Percentiles rank a stretch among this genome's conserved stretches.
Evolutionary conservation across 2,797 vertebrate species (phyloP).

Genomic region (Characodon lateralis): DNA sequence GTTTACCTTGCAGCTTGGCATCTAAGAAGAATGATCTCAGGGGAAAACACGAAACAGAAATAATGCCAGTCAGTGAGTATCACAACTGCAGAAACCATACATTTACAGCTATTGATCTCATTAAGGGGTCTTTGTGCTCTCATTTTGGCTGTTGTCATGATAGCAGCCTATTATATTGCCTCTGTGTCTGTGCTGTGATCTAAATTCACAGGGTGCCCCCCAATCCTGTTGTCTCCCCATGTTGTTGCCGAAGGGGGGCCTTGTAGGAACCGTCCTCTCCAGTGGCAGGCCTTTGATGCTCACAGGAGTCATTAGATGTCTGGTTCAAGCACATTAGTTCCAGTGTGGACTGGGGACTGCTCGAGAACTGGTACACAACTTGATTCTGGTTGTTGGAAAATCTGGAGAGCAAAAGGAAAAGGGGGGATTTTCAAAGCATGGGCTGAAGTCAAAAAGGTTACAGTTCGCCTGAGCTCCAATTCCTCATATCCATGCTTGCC

Average conservation of each 20-base stretch:
- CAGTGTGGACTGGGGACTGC: constrained; percentile 69
- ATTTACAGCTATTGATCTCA: constrained; percentile 61
- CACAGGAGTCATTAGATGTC: constrained; percentile 65
- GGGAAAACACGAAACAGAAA: constrained; percentile 24
- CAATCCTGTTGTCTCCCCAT: constrained; percentile 55
- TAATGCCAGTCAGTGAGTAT: constrained; percentile 20
- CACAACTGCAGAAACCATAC: constrained; percentile 41
- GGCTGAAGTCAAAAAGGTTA: constrained; percentile 29
- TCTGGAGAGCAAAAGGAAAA: constrained; percentile 20
- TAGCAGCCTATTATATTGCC: constrained; percentile 55
- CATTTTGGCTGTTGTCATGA: constrained; percentile 54
- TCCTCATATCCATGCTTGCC: constrained; percentile 35
- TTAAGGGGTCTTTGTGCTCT: constrained; percentile 59
- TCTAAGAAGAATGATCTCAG: constrained; percentile 25
- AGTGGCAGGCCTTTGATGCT: constrained; percentile 73
- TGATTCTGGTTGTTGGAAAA: constrained; percentile 27
- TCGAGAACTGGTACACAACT: constrained; percentile 34
- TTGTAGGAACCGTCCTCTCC: constrained; percentile 53
- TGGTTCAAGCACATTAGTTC: constrained; percentile 79
- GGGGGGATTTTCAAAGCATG: constrained; percentile 11
- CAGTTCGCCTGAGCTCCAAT: constrained; percentile 33
- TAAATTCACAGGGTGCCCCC: constrained; percentile 57
- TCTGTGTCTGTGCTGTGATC: constrained; percentile 65
- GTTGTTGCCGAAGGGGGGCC: constrained; percentile 63
- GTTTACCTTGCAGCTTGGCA: constrained; percentile 23